Evolutionary conservation across 2,797 vertebrate species (phyloP), one percentile per base, ranked within the genome.

Genomic region (Diglossa cyanea): DNA sequence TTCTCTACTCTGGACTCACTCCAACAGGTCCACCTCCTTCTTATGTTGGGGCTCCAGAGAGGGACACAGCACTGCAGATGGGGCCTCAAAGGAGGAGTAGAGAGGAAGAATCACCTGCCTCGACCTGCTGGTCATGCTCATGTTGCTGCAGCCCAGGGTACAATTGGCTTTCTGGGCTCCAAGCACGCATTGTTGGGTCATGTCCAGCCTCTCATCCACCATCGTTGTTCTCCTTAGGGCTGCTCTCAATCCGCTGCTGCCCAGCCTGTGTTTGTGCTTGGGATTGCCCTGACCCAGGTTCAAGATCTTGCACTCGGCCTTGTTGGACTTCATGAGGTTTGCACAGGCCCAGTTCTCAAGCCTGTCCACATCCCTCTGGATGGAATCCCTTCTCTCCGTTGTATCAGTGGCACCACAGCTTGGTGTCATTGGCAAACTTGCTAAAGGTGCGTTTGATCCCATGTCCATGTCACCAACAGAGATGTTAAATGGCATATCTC

Each of bases 81-180:
- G 20, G 2, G 6, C 10, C 21, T 54, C 40, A 68, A n/a, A 73
- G 47, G 31, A 48, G 35, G 25, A 42, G 26, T 7, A 12, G 50
- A 33, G 11, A 19, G 17, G 14, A 10, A 55, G 19, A 25, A 68
- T 48, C 55, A 28, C 16, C 55, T 47, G 31, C 26, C 23, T 62
- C 0, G 0, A 25, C 35, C 19, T 30, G 16, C 55, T 68, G 42
- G 26, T 42, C 42, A n/a, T 0, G 0, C 17, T 75, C 35, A 10
- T n/a, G 17, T 42, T 62, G 13, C 57, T 30, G 26, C 23, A 68
- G 48, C 18, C 18, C 55, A 42, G 42, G 24, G 37, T 8, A 24
- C 13, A 19, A 7, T 48, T 55, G 35, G 2, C 23, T 55, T 88
- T 75, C 48, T 62, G 42, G 19, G 23, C 23, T 81, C 31, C 48